A percentile compares a stretch with the other conserved stretches of the same genome.
Evolutionary conservation across 1,140 invertebrate genomes (phyloP).

Genomic region (Belonocnema kinseyi): DNA sequence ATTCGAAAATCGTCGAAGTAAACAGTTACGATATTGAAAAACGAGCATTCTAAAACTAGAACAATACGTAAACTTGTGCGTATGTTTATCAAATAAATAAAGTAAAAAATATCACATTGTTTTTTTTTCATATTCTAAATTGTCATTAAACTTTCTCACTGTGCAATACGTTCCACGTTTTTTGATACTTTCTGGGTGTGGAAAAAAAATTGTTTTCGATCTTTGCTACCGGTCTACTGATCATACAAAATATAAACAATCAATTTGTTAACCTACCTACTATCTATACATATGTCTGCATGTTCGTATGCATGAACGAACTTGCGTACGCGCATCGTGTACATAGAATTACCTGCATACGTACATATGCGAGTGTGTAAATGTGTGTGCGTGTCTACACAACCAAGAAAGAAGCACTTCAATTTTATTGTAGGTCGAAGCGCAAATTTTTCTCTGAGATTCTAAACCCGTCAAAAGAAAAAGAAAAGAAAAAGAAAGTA

Average conservation of each 20-base stretch:
- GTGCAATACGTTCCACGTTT: neutral
- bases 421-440: neutral
- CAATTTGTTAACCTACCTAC: slow-evolving; percentile 75
- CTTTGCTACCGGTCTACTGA: slow-evolving; percentile 64
- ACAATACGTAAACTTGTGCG: neutral
- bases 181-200: slow-evolving; percentile 42
- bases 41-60: too few species aligned
- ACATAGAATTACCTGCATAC: slow-evolving; percentile 58
- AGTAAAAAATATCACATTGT: too few species aligned
- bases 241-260: slow-evolving; percentile 74
- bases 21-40: too few species aligned
- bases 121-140: neutral
- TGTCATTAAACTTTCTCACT: neutral
- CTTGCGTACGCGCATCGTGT: slow-evolving; percentile 52
- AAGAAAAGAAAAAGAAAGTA: neutral
- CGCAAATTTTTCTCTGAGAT: neutral
- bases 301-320: slow-evolving; percentile 71
- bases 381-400: slow-evolving; percentile 57
- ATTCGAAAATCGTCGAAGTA: too few species aligned
- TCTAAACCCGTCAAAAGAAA: neutral
- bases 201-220: slow-evolving; percentile 54
- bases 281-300: slow-evolving; percentile 73
- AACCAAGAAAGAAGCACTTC: slow-evolving; percentile 37
- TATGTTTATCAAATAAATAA: slow-evolving; percentile 1
- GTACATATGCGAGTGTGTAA: slow-evolving; percentile 58